These are phyloP conservation scores for Xerus inauris DNA, from an alignment of 2,113 vertebrate genomes.

Conservation along the genomic window DNA sequence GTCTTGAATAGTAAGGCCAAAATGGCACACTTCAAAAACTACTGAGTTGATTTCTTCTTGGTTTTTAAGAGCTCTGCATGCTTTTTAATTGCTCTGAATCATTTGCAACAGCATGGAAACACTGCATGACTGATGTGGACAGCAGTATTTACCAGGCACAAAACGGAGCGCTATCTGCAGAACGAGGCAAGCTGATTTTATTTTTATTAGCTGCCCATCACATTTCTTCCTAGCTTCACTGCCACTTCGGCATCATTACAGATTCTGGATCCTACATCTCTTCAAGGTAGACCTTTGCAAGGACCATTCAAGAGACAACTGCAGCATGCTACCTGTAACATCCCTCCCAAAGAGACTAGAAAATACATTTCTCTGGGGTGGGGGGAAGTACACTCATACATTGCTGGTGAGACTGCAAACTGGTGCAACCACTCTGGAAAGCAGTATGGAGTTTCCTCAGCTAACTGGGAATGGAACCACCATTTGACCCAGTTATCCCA, in stretches of 20 bases:
- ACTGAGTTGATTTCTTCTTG: not conserved
- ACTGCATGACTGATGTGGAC: rapidly evolving
- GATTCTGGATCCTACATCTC: not conserved
- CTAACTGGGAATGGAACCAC: too few species aligned
- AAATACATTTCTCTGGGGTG: not conserved
- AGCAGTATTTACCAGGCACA: not conserved
- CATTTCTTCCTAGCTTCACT: not conserved
- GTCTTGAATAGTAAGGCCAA: constrained; percentile 55
- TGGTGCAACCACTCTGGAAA: too few species aligned
- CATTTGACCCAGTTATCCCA: too few species aligned
- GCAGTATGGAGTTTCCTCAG: too few species aligned
- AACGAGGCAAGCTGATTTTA: not conserved
- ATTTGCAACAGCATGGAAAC: not conserved
- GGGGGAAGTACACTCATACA: too few species aligned
- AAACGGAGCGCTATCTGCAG: not conserved
- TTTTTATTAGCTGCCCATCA: not conserved
- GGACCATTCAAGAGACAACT: not conserved
- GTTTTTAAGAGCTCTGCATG: not conserved
- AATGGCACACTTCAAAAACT: constrained; percentile 70
- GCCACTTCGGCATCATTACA: not conserved
- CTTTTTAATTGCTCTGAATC: not conserved
- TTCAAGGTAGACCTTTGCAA: not conserved
- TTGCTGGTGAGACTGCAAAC: too few species aligned
- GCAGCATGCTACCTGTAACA: not conserved
- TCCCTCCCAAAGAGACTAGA: not conserved